These are phyloP conservation scores for Dastarcus helophoroides DNA, from an alignment of 2,888 invertebrate genomes.

Conservation along the genomic window DNA sequence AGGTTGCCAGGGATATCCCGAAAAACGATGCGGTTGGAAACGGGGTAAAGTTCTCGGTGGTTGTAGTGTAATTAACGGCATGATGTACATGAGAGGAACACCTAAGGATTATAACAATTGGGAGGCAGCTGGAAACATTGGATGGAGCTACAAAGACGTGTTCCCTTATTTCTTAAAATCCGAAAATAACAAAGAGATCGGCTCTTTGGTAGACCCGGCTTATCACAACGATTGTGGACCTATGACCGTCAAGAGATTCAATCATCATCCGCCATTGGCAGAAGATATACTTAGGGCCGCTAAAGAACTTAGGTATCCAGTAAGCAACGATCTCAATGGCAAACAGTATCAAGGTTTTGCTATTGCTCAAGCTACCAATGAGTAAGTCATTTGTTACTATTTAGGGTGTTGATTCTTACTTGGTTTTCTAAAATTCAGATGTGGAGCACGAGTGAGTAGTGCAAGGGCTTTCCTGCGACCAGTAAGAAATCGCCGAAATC, in stretches of 20 bases:
- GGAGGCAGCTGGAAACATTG: conserved; percentile 58
- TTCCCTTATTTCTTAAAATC: conserved; percentile 60
- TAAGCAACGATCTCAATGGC: conserved; percentile 54
- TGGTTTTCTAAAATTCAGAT: no score
- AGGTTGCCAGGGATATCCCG: conserved; percentile 46
- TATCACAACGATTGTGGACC: conserved; percentile 53
- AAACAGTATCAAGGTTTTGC: conserved; percentile 51
- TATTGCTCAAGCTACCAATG: conserved; percentile 50
- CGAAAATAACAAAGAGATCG: conserved; percentile 55
- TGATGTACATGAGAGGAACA: conserved; percentile 75
- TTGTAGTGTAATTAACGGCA: conserved; percentile 62
- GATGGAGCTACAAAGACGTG: conserved; percentile 72
- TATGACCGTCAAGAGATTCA: conserved; percentile 51
- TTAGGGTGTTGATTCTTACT: no score
- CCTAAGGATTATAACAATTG: conserved; percentile 65
- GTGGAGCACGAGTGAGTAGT: conserved; percentile 50
- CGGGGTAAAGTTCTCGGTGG: conserved; percentile 63
- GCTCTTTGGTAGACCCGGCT: conserved; percentile 44
- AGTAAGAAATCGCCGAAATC: conserved; percentile 43
- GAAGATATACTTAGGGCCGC: conserved; percentile 51
- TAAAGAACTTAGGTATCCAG: conserved; percentile 48
- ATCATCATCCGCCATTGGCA: conserved; percentile 49
- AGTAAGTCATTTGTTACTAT: no score
- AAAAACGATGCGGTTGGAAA: conserved; percentile 52
- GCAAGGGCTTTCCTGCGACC: conserved; percentile 52